phyloP scores from a whole-genome alignment of 2,797 vertebrate genomes.

The Pseudopleuronectes americanus region DNA sequence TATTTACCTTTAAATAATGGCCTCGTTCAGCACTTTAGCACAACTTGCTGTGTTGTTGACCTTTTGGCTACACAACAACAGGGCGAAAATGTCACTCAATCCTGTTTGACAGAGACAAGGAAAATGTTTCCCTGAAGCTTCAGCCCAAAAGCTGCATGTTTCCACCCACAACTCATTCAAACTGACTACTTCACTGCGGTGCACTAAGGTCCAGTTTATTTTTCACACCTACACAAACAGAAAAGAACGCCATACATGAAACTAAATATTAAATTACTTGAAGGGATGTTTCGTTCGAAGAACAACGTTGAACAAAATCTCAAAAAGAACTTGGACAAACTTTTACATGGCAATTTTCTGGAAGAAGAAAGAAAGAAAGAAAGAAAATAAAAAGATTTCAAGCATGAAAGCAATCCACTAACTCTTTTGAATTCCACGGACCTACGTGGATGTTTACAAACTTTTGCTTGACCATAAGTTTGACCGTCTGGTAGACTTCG shows the following conservation, averaged over 20 bases:
- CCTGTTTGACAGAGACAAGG: not conserved
- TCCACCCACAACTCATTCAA: conserved; percentile 57
- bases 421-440: conserved; percentile 80
- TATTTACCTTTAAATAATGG: not conserved
- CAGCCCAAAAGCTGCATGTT: conserved; percentile 19
- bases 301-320: conserved; percentile 34
- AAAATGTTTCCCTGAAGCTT: conserved; percentile 23
- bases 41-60: conserved; percentile 14
- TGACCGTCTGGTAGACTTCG: conserved; percentile 69
- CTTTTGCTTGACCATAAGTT: conserved; percentile 73
- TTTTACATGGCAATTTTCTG: not conserved
- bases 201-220: conserved; percentile 54
- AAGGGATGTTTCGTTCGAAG: not conserved
- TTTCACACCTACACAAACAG: conserved; percentile 58
- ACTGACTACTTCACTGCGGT: conserved; percentile 34
- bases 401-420: conserved; percentile 80
- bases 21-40: conserved; percentile 1
- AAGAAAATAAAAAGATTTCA: conserved; percentile 41
- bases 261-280: conserved; percentile 26
- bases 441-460: conserved; percentile 75
- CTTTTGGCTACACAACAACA: not conserved
- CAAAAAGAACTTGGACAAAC: conserved; percentile 30
- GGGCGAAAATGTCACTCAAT: conserved; percentile 17
- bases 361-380: too few relatives aligned
- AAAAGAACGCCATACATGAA: conserved; percentile 32